phyloP scores from a whole-genome alignment of 2,113 vertebrate genomes.

The Microcebus lehilahytsara region DNA sequence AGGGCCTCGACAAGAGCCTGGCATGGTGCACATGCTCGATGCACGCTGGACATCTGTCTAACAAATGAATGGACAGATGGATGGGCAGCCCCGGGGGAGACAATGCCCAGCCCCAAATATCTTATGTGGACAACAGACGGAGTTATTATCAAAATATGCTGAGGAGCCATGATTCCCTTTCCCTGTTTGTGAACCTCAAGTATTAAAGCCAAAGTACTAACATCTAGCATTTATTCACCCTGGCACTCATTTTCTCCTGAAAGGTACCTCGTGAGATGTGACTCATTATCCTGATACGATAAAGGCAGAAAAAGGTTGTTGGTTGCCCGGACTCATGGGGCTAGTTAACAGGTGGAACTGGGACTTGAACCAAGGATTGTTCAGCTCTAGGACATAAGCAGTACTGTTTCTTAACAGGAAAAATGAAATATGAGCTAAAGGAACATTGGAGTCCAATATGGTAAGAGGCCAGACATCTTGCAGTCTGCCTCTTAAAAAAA shows the following conservation, averaged over 20 bases:
- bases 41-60: background rate
- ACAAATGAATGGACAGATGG: background rate
- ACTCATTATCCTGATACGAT: background rate
- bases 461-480: background rate
- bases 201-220: background rate
- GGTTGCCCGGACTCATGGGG: background rate
- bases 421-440: background rate
- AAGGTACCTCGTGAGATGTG: background rate
- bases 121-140: background rate
- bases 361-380: background rate
- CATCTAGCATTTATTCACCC: background rate
- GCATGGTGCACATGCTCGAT: background rate
- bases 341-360: background rate
- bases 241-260: background rate
- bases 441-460: background rate
- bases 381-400: background rate
- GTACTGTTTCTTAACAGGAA: background rate
- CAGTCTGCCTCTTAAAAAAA: background rate
- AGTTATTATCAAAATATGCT: background rate
- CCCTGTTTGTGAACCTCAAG: background rate
- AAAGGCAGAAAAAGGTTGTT: background rate
- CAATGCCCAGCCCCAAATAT: background rate
- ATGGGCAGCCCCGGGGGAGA: background rate
- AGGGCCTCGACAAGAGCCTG: too few relatives aligned
- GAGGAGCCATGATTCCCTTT: rapidly evolving